These are phyloP conservation scores for Sceloporus undulatus DNA, from an alignment of 2,113 vertebrate genomes.

Conservation along the genomic window DNA sequence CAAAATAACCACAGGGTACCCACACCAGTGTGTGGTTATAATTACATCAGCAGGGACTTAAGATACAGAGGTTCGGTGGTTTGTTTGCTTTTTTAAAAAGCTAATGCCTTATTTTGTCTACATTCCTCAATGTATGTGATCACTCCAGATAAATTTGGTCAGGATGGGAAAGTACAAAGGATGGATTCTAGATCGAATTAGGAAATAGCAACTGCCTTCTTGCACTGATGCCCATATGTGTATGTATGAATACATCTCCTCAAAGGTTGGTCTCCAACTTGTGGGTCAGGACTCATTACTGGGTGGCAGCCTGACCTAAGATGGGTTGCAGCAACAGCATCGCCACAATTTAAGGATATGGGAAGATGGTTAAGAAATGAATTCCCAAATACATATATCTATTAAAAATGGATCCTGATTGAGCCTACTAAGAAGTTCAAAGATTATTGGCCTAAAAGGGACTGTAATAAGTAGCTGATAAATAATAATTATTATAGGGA, in stretches of 20 bases:
- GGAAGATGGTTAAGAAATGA: background rate
- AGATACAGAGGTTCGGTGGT: background rate
- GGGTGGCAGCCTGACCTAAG: background rate
- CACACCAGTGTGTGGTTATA: conserved; percentile 20
- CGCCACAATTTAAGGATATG: background rate
- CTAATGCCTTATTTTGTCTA: background rate
- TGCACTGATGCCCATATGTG: background rate
- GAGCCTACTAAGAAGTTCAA: background rate
- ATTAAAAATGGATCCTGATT: background rate
- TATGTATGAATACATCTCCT: no score
- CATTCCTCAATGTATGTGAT: accelerated
- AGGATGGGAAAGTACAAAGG: background rate
- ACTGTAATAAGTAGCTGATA: background rate
- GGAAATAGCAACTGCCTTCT: background rate
- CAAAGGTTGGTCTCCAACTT: background rate
- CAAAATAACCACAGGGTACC: background rate
- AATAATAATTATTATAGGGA: background rate
- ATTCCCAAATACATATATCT: background rate
- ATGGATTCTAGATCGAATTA: accelerated
- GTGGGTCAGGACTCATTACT: background rate
- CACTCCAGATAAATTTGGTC: background rate
- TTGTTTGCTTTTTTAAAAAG: background rate
- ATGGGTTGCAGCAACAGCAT: background rate
- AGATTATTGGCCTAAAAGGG: background rate
- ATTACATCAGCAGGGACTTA: conserved; percentile 34